Conservation (phyloP, 2,888 invertebrate species). For the Phragmatobia fuliginosa region DNA sequence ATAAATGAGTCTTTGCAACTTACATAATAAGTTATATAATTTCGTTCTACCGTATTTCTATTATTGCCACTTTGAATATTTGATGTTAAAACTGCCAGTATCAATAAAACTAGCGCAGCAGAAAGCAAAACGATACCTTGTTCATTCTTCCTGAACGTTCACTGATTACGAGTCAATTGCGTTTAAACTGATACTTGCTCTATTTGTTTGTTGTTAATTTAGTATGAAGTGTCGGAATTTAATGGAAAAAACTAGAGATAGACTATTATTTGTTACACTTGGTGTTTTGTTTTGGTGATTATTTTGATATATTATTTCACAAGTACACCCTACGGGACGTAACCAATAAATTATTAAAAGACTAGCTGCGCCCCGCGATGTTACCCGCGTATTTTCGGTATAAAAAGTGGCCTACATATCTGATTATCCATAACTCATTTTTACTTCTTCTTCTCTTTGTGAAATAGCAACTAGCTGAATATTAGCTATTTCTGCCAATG, state of each 20-base stretch:
- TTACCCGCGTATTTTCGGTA: too few species aligned
- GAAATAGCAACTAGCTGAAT: too few species aligned
- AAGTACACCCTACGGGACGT: too few species aligned
- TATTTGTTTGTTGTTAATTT: neutral
- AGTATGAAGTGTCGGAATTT: neutral
- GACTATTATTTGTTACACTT: neutral
- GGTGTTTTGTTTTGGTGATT: neutral
- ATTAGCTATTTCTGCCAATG: too few species aligned
- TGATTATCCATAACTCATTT: too few species aligned
- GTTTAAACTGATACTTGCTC: slow-evolving; percentile 5
- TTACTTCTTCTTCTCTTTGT: too few species aligned
- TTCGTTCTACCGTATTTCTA: neutral
- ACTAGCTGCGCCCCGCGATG: too few species aligned
- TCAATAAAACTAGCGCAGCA: neutral
- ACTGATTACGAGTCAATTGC: slow-evolving; percentile 10
- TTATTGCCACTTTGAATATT: neutral
- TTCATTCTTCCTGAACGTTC: slow-evolving; percentile 3
- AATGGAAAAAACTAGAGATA: neutral
- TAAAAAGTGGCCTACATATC: too few species aligned
- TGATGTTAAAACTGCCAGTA: neutral
- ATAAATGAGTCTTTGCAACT: too few species aligned
- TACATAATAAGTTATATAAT: neutral
- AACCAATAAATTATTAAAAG: too few species aligned
- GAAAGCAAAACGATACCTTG: slow-evolving; percentile 2
- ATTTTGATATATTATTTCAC: too few species aligned